These are phyloP conservation scores for Zelostemma sp. DNA, from an alignment of 1,140 invertebrate species.

Conservation along the genomic window DNA sequence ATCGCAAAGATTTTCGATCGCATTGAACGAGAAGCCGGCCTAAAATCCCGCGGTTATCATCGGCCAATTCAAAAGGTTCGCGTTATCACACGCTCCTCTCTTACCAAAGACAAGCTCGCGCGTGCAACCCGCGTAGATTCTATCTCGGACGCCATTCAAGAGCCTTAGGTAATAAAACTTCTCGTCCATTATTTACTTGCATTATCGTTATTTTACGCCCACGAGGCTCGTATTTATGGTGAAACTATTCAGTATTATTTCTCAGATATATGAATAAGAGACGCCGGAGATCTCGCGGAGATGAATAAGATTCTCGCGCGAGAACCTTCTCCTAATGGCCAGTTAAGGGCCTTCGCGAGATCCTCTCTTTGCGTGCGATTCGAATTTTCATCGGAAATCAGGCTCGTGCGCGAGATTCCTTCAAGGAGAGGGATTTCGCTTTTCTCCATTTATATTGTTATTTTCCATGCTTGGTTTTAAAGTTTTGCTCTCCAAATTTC, in stretches of 20 bases:
- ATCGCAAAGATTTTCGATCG: not conserved
- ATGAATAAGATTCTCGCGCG: constrained; percentile 31
- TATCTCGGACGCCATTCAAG: constrained; percentile 63
- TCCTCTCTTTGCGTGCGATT: too few species aligned
- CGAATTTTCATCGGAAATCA: too few species aligned
- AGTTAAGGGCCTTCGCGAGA: constrained; percentile 19
- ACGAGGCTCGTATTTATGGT: constrained; percentile 65
- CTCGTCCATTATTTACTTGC: constrained; percentile 68
- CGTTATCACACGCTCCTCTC: constrained; percentile 19
- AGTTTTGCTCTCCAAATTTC: too few species aligned
- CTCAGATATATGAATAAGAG: constrained; percentile 63
- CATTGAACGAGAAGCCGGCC: not conserved
- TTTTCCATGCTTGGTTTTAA: too few species aligned
- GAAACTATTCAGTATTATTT: constrained; percentile 68
- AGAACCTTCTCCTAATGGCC: constrained; percentile 42
- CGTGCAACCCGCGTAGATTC: constrained; percentile 59
- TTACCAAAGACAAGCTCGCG: constrained; percentile 2
- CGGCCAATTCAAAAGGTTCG: constrained; percentile 1
- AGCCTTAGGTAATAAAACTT: constrained; percentile 66
- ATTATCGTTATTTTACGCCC: constrained; percentile 69
- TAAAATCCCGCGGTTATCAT: too few species aligned
- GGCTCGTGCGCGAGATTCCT: too few species aligned
- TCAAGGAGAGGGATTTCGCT: too few species aligned
- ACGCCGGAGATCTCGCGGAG: constrained; percentile 41
- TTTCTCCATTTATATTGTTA: too few species aligned